These are phyloP conservation scores for Phaethon lepturus DNA, from an alignment of 2,113 vertebrate genomes.

Conservation along the genomic window DNA sequence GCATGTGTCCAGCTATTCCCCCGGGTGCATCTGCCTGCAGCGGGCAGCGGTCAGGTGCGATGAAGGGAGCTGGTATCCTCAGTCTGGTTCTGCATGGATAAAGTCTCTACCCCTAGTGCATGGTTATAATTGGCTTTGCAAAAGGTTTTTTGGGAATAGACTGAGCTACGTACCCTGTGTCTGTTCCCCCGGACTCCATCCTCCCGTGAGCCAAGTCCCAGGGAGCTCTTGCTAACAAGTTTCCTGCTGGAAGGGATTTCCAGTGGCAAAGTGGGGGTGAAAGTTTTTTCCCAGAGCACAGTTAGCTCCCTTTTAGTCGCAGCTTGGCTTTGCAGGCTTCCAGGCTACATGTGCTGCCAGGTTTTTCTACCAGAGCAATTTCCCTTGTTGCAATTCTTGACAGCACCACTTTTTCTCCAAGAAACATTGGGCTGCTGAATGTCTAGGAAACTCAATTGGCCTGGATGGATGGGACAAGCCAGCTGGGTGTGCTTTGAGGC, in stretches of 20 bases:
- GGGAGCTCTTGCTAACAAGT: neutral
- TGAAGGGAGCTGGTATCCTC: neutral
- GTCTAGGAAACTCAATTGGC: slow-evolving; percentile 9
- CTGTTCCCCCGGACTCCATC: neutral
- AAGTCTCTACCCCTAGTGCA: neutral
- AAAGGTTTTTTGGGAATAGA: neutral
- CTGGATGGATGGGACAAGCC: slow-evolving; percentile 39
- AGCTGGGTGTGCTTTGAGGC: slow-evolving; percentile 3
- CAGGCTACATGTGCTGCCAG: neutral
- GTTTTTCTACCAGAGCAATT: slow-evolving; percentile 47
- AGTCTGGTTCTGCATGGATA: neutral
- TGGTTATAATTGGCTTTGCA: neutral
- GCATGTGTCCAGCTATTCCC: neutral
- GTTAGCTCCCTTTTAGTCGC: neutral
- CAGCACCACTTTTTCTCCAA: slow-evolving; percentile 43
- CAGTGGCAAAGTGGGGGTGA: neutral
- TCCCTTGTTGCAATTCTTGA: slow-evolving; percentile 51
- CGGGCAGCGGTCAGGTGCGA: neutral
- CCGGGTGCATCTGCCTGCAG: neutral
- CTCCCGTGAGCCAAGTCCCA: neutral
- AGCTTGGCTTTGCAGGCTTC: neutral
- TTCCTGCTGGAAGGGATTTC: neutral
- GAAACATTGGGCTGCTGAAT: slow-evolving; percentile 41
- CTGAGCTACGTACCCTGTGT: neutral
- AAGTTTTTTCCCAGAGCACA: neutral